phyloP scores from a whole-genome alignment of 2,888 invertebrate genomes.

The Conus canariensis region DNA sequence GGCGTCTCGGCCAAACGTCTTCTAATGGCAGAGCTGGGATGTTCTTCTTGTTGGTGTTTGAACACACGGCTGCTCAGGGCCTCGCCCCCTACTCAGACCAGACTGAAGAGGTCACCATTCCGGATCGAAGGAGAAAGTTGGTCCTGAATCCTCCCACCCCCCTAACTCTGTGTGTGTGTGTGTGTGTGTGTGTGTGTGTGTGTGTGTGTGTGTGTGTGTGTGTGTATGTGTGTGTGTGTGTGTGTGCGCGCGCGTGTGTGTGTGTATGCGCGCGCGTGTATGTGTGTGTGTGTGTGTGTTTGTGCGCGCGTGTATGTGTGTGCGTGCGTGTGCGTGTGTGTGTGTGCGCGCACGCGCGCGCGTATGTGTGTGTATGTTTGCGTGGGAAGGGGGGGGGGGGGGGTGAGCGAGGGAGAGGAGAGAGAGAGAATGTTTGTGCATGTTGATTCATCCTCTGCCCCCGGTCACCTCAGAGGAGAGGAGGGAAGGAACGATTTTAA shows the following conservation, averaged over 20 bases:
- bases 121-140: too few species aligned
- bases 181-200: not conserved
- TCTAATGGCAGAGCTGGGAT: not conserved
- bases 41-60: slow-evolving; percentile 30
- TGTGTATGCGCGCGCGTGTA: not conserved
- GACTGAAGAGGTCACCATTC: not conserved
- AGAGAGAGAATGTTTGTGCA: not conserved
- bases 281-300: not conserved
- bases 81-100: not conserved
- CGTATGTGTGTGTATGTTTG: not conserved
- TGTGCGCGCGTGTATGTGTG: not conserved
- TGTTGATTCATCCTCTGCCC: not conserved
- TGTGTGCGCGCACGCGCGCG: not conserved
- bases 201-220: slow-evolving; percentile 11
- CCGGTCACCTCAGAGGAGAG: too few species aligned
- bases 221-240: not conserved
- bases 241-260: not conserved
- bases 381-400: not conserved
- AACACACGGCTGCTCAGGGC: not conserved
- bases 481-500: too few species aligned
- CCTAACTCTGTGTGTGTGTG: not conserved
- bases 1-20: slow-evolving; percentile 14
- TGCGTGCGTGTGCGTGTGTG: not conserved
- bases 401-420: not conserved
- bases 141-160: not conserved